Evolutionary conservation across 2,113 vertebrate genomes (phyloP), one percentile per base, ranked within the genome.

Genomic region (Microcebus jonahi): DNA sequence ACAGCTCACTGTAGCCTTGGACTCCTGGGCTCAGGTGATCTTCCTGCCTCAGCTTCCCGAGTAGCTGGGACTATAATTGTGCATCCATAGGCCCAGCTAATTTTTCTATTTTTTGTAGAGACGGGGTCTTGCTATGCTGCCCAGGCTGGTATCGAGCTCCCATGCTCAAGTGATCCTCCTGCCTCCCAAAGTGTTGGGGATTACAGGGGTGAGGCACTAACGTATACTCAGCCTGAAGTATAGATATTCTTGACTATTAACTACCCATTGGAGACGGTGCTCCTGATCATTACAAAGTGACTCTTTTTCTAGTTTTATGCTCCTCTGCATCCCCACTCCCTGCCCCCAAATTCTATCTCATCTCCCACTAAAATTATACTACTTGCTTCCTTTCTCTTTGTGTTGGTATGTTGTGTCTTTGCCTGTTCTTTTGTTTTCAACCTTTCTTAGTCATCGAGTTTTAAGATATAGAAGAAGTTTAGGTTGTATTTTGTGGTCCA

Each of bases 391-490:
- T 93, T 59, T 71, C 15, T 48, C 14, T 65, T 77, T 88, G 45
- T 34, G 2, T 27, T 68, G 91, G 20, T 11, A 6, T 70, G 3
- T 39, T 81, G 48, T 68, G 27, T 76, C 55, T 84, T 86, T 90
- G 34, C 48, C 34, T n/a, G 67, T 61, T 76, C 76, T 63, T 92
- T 79, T 68, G 59, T 67, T 73, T 80, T 50, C 59, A 88, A 3
- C 29, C 18, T 76, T 34, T 82, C 18, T 85, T 73, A 94, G 36
- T 68, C 71, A 92, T 94, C 85, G 42, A 82, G 42, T 75, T 91
- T 84, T 86, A 96, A 95, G 82, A 90, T 61, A 61, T 13, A 84
- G 57, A 89, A 95, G 80, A 92, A 83, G 93, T 92, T 59, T 53
- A 27, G 50, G 10, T 63, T 89, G 95, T 91, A 82, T 93, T 89